Evolutionary conservation across 2,888 invertebrate species (phyloP).

Genomic region (Standfussiana lucernea): DNA sequence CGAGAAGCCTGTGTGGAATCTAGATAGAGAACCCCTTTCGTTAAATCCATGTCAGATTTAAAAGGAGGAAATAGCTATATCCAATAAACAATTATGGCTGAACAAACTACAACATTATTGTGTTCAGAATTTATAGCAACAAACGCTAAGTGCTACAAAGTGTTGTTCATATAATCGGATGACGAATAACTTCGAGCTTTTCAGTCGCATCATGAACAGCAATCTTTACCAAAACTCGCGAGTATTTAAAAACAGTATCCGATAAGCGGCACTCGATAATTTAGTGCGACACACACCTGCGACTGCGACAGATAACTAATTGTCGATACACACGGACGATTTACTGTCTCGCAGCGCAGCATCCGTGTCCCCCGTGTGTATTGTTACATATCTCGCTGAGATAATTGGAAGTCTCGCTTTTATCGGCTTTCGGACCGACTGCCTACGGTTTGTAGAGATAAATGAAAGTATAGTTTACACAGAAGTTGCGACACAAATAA

Average conservation of each 20-base stretch:
- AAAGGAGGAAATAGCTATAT: background rate
- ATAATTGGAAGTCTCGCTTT: constrained; percentile 64
- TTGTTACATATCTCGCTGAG: constrained; percentile 60
- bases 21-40: background rate
- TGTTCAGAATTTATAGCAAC: background rate
- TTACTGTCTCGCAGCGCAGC: constrained; percentile 50
- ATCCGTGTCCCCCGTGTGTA: constrained; percentile 58
- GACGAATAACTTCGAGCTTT: background rate
- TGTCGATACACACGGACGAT: constrained; percentile 61
- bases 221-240: constrained; percentile 12
- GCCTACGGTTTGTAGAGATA: constrained; percentile 54
- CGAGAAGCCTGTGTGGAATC: background rate
- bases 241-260: constrained; percentile 36
- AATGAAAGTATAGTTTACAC: constrained; percentile 47
- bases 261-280: constrained; percentile 51
- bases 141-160: background rate
- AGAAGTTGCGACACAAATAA: constrained; percentile 43
- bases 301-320: constrained; percentile 65
- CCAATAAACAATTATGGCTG: background rate
- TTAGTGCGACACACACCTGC: constrained; percentile 43
- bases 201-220: constrained; percentile 11
- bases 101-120: background rate
- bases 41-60: background rate
- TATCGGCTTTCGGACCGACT: constrained; percentile 50
- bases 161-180: background rate